phyloP scores from a whole-genome alignment of 2,888 invertebrate genomes.

The Alsophila aescularia region DNA sequence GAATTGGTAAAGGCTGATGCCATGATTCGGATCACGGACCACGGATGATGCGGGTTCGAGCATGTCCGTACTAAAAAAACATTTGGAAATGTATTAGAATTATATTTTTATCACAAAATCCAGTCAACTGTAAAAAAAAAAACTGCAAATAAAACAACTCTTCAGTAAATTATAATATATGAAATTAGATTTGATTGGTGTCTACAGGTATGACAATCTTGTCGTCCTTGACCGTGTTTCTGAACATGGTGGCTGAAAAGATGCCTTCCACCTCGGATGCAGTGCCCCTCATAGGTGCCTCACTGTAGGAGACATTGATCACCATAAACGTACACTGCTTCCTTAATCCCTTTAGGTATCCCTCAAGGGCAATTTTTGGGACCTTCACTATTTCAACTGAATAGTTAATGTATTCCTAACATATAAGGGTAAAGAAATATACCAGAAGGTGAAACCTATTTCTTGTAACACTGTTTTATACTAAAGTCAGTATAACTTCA shows the following conservation, averaged over 20 bases:
- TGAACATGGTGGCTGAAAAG: constrained; percentile 98
- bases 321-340: constrained; percentile 50
- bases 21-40: no score
- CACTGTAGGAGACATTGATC: constrained; percentile 43
- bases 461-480: constrained; percentile 41
- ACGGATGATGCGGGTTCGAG: no score
- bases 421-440: constrained; percentile 22
- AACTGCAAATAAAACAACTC: no score
- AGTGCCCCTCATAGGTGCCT: constrained; percentile 91
- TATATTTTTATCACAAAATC: no score
- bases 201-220: constrained; percentile 97
- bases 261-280: constrained; percentile 95
- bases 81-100: no score
- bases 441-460: constrained; percentile 36
- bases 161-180: no score
- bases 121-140: no score
- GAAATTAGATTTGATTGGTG: constrained; percentile 56
- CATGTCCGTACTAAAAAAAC: no score
- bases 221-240: constrained; percentile 98
- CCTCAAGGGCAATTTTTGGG: constrained; percentile 33
- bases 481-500: constrained; percentile 40
- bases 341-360: constrained; percentile 22
- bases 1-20: no score
- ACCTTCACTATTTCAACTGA: constrained; percentile 28
- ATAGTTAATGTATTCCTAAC: constrained; percentile 15